Base-by-base conservation (phyloP, 2,113 vertebrate genomes). In the Catagonus wagneri region DNA sequence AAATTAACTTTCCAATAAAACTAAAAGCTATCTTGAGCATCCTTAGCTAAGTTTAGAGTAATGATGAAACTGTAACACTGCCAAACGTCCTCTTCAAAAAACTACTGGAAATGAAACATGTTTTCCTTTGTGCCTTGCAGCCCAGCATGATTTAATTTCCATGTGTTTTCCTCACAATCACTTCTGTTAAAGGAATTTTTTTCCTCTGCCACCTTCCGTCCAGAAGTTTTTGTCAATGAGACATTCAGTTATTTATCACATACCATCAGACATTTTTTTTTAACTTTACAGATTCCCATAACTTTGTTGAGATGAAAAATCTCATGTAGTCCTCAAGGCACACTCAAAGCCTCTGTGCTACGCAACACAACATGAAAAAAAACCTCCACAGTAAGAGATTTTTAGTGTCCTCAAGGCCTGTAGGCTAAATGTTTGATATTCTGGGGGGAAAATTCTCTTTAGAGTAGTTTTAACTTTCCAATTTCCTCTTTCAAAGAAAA, bases 1-100 rank as follows among this genome's bases (percentile, higher is more conserved):
- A 98, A 98, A 98, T 98, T 98, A 98, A 98, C 96, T 97, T 98
- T 98, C 98, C 97, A 97, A 96, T 98, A 98, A 98, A 92, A 97
- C 80, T 81, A 96, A 98, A 97, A 97, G 92, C 97, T 97, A 96
- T 98, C 97, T 96, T 96, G 88, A 98, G 95, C 44, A 52, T 98
- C 97, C 97, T 98, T 93, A 98, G 88, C 78, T 97, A 96, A 97
- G 97, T 98, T 98, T 98, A 98, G 98, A 98, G 97, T 97, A 98
- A 98, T 98, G 98, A 97, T 97, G 96, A 97, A 98, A 97, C 91
- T 93, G 96, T 96, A 98, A 97, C 54, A 16, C 97, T 98, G 98
- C 97, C 98, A 98, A 93, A 96, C 90, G 97, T 97, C 83, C 96
- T 96, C 96, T 89, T 98, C 97, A 58, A 34, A 97, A 98, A 98